Evolutionary conservation across 2,888 invertebrate genomes (phyloP), one percentile per base, ranked within the genome.

Genomic region (Epinotia ramella): DNA sequence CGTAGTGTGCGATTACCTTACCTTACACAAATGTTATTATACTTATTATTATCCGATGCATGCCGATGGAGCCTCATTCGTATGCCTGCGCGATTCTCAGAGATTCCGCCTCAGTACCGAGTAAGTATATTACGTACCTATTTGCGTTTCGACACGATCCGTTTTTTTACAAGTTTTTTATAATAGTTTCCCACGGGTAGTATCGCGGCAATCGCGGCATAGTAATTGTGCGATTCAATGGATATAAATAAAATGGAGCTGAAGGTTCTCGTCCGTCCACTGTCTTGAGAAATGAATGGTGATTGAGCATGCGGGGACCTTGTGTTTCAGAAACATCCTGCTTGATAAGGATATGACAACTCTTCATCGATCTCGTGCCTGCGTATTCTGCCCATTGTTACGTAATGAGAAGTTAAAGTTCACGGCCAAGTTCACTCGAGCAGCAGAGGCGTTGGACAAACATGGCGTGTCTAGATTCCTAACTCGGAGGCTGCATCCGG

Each of bases 401-500:
- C 86, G 85, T 89, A 90, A 89, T 59, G 72, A 68, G 86, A 85
- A 84, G 83, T 83, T 86, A 91, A 93, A 93, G 92, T 89, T 92
- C 91, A 92, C 82, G 92, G 92, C 79, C 90, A 83, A 85, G 86
- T 91, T 89, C 88, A 87, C 87, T 88, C 82, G 83, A 86, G 81
- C 83, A 82, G 81, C 86, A 79, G 69, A 69, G 85, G 84, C 85
- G 85, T 79, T 85, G 83, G 84, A 81, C 85, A 86, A 88, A 87
- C 89, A 85, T 89, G 91, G 91, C 88, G 91, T 86, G 89, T 89
- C 91, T 89, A 91, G 89, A 91, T 91, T 91, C 88, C 89, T 90
- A 90, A 87, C 86, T 84, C 88, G 88, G 90, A 91, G 93, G 90
- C 92, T 91, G 93, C 92, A 93, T 93, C 93, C 94, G 93, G 94